Conservation (phyloP, 2,888 invertebrate genomes). For the Dendrolimus houi region DNA sequence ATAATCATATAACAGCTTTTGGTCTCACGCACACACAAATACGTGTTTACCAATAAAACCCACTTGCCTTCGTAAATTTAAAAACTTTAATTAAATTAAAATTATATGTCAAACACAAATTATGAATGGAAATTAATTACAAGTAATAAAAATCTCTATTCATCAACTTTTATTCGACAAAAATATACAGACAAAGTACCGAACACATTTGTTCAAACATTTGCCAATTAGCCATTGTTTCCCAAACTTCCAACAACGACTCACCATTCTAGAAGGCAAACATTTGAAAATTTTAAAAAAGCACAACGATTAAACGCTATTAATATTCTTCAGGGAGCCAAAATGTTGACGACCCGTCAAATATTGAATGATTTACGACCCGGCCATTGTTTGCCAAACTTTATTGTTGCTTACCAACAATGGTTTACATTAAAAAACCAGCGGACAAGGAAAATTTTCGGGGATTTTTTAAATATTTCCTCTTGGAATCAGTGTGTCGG, state of each 20-base stretch:
- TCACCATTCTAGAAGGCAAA: constrained; percentile 9
- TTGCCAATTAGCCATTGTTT: background rate
- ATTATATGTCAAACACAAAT: too few species aligned
- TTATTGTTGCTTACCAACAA: constrained; percentile 40
- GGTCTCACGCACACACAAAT: too few species aligned
- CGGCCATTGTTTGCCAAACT: constrained; percentile 37
- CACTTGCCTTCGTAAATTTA: too few species aligned
- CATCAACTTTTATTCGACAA: too few species aligned
- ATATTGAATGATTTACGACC: constrained; percentile 51
- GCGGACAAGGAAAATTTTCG: constrained; percentile 28
- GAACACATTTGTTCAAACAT: background rate
- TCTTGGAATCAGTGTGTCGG: constrained; percentile 24
- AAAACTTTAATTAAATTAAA: too few species aligned
- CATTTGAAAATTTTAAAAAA: constrained; percentile 15
- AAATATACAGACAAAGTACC: too few species aligned
- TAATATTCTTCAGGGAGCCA: constrained; percentile 11
- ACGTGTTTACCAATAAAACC: too few species aligned
- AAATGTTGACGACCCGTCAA: constrained; percentile 43
- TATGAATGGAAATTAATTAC: too few species aligned
- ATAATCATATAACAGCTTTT: too few species aligned
- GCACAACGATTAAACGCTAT: constrained; percentile 14
- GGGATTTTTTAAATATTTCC: constrained; percentile 45
- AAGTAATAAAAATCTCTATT: too few species aligned
- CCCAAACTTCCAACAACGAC: constrained; percentile 8
- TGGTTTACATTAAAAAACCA: constrained; percentile 36